phyloP scores from a whole-genome alignment of 2,888 invertebrate genomes.

The Parnassius glacialis region DNA sequence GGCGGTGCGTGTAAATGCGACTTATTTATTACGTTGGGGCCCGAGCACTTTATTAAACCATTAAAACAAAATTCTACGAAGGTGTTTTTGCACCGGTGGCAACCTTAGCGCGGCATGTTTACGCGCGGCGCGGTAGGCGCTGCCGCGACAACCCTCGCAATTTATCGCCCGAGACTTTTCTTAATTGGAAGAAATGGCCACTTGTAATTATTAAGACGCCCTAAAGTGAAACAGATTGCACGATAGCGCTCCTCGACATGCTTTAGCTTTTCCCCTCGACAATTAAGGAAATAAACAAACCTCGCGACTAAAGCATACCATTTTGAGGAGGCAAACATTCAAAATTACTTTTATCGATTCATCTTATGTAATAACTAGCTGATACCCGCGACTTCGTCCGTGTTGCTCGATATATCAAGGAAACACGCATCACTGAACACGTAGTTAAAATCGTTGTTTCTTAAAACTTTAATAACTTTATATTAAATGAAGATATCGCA shows the following conservation, averaged over 20 bases:
- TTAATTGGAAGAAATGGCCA: slow-evolving; percentile 81
- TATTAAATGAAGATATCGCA: too few relatives aligned
- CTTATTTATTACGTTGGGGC: slow-evolving; percentile 59
- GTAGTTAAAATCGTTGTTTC: too few relatives aligned
- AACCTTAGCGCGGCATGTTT: slow-evolving; percentile 67
- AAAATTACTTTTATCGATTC: too few relatives aligned
- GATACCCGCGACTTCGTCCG: too few relatives aligned
- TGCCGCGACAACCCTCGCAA: slow-evolving; percentile 71
- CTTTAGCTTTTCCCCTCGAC: slow-evolving; percentile 51
- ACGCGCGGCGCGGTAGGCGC: slow-evolving; percentile 64
- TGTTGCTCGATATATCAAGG: too few relatives aligned
- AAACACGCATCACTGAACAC: too few relatives aligned
- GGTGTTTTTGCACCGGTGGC: slow-evolving; percentile 45
- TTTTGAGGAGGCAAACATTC: too few relatives aligned
- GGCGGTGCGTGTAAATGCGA: slow-evolving; percentile 61
- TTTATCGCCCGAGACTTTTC: slow-evolving; percentile 79
- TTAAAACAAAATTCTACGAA: slow-evolving; percentile 53
- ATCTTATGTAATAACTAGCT: too few relatives aligned
- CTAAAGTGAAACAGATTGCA: slow-evolving; percentile 80
- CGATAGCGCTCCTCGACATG: slow-evolving; percentile 57
- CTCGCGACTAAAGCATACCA: slow-evolving; percentile 17
- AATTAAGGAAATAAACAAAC: slow-evolving; percentile 32
- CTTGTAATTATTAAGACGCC: slow-evolving; percentile 81
- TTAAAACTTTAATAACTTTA: too few relatives aligned
- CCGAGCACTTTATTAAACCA: slow-evolving; percentile 65